These are phyloP conservation scores for Crocallis elinguaria DNA, from an alignment of 2,888 invertebrate species.

Conservation along the genomic window DNA sequence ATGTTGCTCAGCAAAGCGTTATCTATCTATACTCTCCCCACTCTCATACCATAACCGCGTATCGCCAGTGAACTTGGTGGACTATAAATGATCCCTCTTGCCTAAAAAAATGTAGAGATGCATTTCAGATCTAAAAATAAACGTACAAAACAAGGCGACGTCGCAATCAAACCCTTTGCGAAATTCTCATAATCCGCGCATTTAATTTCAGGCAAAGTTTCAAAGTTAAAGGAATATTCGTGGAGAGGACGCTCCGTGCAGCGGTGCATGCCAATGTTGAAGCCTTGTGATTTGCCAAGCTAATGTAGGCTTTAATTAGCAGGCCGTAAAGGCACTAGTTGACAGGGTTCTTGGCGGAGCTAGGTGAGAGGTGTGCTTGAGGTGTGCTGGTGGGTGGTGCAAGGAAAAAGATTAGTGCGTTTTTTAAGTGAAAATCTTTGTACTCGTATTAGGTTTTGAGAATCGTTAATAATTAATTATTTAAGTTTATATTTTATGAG, in stretches of 20 bases:
- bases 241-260: conserved; percentile 57
- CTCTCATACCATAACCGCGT: too few species aligned
- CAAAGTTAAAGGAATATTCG: conserved; percentile 64
- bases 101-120: background rate
- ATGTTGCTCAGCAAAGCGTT: too few species aligned
- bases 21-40: too few species aligned
- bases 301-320: conserved; percentile 77
- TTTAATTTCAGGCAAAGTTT: conserved; percentile 69
- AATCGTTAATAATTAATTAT: too few species aligned
- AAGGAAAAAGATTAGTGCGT: conserved; percentile 35
- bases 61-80: background rate
- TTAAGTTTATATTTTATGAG: too few species aligned
- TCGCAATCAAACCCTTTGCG: conserved; percentile 24
- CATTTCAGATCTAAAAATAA: background rate
- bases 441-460: too few species aligned
- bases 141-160: background rate
- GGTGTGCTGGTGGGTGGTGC: conserved; percentile 45
- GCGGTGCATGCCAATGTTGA: conserved; percentile 60
- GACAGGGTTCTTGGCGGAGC: conserved; percentile 39
- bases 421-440: too few species aligned
- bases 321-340: conserved; percentile 72
- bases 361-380: conserved; percentile 65
- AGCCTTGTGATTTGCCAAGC: conserved; percentile 74
- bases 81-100: background rate
- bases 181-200: conserved; percentile 56